Conservation (phyloP, 2,113 vertebrate species). For the Anoura caudifer region DNA sequence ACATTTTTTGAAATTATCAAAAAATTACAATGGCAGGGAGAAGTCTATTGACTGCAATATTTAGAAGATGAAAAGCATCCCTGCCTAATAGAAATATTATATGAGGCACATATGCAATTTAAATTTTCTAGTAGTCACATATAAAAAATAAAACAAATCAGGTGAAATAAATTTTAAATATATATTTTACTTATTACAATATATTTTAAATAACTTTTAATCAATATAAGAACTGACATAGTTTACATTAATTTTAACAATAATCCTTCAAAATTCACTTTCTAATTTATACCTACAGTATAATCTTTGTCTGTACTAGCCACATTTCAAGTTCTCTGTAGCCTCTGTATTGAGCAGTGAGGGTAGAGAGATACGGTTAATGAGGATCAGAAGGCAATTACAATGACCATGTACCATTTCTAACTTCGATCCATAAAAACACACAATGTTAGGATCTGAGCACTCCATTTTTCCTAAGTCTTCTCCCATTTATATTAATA, state of each 20-base stretch:
- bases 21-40: not conserved
- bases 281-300: not conserved
- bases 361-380: not conserved
- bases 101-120: not conserved
- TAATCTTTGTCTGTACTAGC: not conserved
- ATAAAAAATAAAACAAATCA: not conserved
- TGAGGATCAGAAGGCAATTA: not conserved
- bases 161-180: not conserved
- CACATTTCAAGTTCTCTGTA: not conserved
- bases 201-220: not conserved
- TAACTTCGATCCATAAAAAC: not conserved
- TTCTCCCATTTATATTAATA: not conserved
- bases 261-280: not conserved
- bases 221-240: not conserved
- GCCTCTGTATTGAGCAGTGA: fast-evolving
- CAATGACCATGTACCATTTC: not conserved
- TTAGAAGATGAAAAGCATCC: not conserved
- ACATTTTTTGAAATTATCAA: not conserved
- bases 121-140: not conserved
- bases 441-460: not conserved
- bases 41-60: not conserved
- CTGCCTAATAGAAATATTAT: not conserved
- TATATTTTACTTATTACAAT: not conserved
- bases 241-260: not conserved
- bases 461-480: not conserved